Evolutionary conservation across 2,113 vertebrate genomes (phyloP), one percentile per base, ranked within the genome.

Genomic region (Pelvicachromis taeniatus): DNA sequence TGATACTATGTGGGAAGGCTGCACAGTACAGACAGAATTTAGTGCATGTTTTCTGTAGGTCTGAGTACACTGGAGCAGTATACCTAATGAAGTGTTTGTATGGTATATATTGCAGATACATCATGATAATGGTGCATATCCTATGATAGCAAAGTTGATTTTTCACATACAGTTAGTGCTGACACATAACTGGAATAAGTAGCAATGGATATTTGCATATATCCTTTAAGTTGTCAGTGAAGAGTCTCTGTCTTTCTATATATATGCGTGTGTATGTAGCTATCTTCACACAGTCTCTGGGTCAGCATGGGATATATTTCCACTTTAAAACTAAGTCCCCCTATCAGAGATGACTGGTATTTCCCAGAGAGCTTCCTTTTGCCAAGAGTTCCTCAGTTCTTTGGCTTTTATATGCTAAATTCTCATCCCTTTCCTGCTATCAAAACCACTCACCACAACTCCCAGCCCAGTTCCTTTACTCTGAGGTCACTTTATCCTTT

Each of bases 341-440:
- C 23, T 48, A 81, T 85, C 23, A 80, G 12, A 82, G 52, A 73
- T 14, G 42, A 54, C 23, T 84, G 58, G 33, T 81, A 26, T 77
- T 63, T 87, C 65, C 54, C 19, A 50, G 17, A 48, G 50, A 80
- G n/a, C 81, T 85, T 82, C 48, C 48, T 35, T 80, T 85, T 42
- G 21, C 29, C 26, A 16, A 68, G n/a, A 48, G 38, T 77, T 79
- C 48, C 68, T 42, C 82, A 77, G 48, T 63, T 80, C 40, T 59
- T 58, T 29, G 68, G 59, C 84, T 88, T 85, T 90, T 35, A 84
- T 56, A 80, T 85, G 58, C 33, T 78, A 80, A 83, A 88, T 82
- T 82, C 16, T 85, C 35, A 82, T 26, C 42, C 26, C 42, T 77
- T 21, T 52, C 40, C 61, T 23, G 55, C 87, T 81, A 87, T 80